phyloP scores from a whole-genome alignment of 1,140 invertebrate genomes.

The Tribolium castaneum region DNA sequence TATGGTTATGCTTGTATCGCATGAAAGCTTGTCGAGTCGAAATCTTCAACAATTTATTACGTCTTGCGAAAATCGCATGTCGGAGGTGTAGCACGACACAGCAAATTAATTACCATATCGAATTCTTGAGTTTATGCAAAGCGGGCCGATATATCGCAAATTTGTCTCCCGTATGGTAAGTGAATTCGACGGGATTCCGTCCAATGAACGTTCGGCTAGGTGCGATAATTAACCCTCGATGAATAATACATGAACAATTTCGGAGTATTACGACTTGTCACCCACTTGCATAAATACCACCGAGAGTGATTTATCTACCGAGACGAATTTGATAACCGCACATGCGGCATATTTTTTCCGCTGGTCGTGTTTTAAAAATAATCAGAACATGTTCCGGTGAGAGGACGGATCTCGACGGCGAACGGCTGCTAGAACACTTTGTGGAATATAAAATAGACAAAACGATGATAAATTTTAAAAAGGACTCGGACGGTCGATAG shows the following conservation, averaged over 20 bases:
- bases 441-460: constrained; percentile 36
- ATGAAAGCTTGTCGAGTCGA: neutral
- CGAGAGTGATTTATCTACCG: neutral
- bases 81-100: constrained; percentile 1
- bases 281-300: constrained; percentile 6
- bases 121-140: constrained; percentile 18
- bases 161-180: constrained; percentile 24
- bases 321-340: neutral
- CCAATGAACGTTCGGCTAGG: constrained; percentile 15
- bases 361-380: constrained; percentile 10
- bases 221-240: constrained; percentile 27
- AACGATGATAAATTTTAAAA: constrained; percentile 34
- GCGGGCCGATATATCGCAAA: constrained; percentile 16
- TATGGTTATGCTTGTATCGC: constrained; percentile 2
- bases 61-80: constrained; percentile 14
- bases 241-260: constrained; percentile 36
- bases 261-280: constrained; percentile 20
- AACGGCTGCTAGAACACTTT: constrained; percentile 29
- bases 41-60: constrained; percentile 16
- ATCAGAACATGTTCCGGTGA: constrained; percentile 33
- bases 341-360: neutral
- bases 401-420: constrained; percentile 8
- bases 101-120: constrained; percentile 28
- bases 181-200: constrained; percentile 3
- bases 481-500: constrained; percentile 19